phyloP scores from a whole-genome alignment of 2,797 vertebrate genomes.

The Tenualosa thibaudeaui region DNA sequence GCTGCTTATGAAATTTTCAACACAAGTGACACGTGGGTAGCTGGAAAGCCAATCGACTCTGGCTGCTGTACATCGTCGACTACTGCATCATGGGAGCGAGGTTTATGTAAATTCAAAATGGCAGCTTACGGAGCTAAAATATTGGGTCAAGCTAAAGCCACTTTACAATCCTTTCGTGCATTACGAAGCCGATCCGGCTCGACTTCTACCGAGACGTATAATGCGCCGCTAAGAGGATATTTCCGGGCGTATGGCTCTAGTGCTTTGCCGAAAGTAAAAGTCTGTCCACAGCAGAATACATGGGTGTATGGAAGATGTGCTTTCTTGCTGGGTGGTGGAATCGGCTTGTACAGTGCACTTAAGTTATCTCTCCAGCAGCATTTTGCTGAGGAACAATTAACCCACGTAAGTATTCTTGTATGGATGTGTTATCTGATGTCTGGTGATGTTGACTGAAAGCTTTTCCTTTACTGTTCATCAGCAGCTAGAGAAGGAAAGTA shows the following conservation, averaged over 20 bases:
- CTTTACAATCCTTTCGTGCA: conserved; percentile 9
- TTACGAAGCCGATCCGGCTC: background rate
- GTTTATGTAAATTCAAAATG: conserved; percentile 24
- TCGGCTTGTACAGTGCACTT: conserved; percentile 39
- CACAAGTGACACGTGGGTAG: background rate
- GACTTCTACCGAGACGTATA: background rate
- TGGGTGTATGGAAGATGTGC: conserved; percentile 27
- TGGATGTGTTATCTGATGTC: background rate
- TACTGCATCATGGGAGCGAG: conserved; percentile 1
- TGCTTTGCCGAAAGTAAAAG: background rate
- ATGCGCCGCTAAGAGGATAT: conserved; percentile 9
- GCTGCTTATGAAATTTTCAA: background rate
- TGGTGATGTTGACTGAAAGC: background rate
- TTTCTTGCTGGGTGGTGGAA: conserved; percentile 41
- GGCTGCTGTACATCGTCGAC: background rate
- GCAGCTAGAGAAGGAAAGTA: background rate
- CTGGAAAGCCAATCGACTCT: background rate
- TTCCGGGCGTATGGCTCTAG: background rate
- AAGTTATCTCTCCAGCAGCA: conserved; percentile 36
- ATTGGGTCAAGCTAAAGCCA: background rate
- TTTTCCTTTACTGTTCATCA: background rate
- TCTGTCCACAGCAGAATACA: background rate
- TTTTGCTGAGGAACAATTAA: conserved; percentile 33
- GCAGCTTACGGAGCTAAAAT: conserved; percentile 9
- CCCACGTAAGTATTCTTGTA: conserved; percentile 3